Conservation (phyloP, 2,113 vertebrate species). For the Hypanus sabinus region DNA sequence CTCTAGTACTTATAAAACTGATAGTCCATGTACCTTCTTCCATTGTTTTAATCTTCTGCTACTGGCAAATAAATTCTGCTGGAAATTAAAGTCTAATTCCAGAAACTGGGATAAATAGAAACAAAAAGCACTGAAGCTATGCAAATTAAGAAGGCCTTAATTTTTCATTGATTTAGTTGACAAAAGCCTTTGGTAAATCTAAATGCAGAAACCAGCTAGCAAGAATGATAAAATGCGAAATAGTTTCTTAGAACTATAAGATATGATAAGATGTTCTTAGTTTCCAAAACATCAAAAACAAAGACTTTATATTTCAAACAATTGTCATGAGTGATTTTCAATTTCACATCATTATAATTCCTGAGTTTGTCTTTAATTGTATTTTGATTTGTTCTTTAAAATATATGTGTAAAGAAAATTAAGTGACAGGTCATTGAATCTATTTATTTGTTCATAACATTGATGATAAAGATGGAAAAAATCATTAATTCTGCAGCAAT, state of each 20-base stretch:
- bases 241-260: neutral
- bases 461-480: constrained; percentile 6
- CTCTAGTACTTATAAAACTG: neutral
- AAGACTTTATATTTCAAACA: too few species aligned
- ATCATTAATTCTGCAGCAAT: neutral
- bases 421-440: neutral
- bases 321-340: too few species aligned
- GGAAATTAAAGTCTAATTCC: neutral
- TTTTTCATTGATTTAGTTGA: neutral
- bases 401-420: neutral
- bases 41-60: neutral
- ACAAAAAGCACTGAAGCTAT: too few species aligned
- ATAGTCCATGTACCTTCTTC: neutral
- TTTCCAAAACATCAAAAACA: neutral
- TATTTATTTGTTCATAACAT: neutral
- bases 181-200: neutral
- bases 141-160: neutral
- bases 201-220: neutral
- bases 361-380: neutral
- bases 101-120: too few species aligned
- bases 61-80: neutral
- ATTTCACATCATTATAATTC: neutral
- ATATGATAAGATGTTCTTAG: neutral
- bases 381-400: neutral
- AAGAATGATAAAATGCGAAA: neutral